Percentiles rank a stretch among this genome's conserved stretches.
These are phyloP conservation scores for Cossypha caffra DNA, from an alignment of 2,797 vertebrate species.

Conservation along the genomic window DNA sequence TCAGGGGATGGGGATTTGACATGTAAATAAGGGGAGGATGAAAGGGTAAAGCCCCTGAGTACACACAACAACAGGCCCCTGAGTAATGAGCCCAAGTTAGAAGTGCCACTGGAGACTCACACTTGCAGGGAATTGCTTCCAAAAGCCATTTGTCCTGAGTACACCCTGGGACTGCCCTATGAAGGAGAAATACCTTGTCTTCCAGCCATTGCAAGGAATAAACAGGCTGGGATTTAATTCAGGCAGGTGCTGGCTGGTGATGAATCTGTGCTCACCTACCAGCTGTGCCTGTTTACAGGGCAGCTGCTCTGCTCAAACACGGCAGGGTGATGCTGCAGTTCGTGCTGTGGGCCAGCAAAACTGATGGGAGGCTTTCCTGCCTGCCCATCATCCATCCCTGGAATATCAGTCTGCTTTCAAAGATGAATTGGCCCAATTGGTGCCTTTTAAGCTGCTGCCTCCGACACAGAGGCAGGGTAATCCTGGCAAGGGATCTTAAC, in stretches of 20 bases:
- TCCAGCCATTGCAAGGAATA: background rate
- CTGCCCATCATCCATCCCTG: fast-evolving
- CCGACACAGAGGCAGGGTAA: background rate
- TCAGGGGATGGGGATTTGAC: background rate
- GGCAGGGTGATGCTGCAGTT: background rate
- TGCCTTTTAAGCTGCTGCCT: background rate
- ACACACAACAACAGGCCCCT: background rate
- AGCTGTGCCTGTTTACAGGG: background rate
- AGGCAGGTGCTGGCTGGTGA: background rate
- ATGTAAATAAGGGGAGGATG: background rate
- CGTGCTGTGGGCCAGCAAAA: background rate
- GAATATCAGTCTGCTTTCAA: background rate
- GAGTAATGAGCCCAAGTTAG: background rate
- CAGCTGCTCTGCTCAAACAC: background rate
- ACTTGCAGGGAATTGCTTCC: background rate
- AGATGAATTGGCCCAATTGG: background rate
- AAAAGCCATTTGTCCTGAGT: background rate
- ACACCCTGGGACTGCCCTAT: background rate
- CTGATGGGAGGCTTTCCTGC: background rate
- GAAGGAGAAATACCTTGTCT: background rate
- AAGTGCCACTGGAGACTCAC: background rate
- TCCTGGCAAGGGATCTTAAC: background rate
- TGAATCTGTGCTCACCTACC: background rate
- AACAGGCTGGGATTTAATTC: background rate
- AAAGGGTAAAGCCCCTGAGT: background rate